Percentiles rank a stretch among this genome's conserved stretches.
Evolutionary conservation across 1,140 invertebrate species (phyloP).

Genomic region (Xylocopa sonorina): DNA sequence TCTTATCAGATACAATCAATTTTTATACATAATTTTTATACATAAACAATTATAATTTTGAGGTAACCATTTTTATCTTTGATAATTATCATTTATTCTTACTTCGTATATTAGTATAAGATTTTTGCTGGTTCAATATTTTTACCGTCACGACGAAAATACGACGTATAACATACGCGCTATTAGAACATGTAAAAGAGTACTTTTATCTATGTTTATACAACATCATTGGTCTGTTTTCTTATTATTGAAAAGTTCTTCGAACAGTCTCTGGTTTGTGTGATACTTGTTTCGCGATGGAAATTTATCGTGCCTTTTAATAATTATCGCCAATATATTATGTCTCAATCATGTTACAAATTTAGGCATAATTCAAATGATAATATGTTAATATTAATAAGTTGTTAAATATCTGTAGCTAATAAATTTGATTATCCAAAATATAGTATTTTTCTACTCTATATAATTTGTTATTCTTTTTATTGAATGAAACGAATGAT

Average conservation of each 20-base stretch:
- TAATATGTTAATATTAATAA: neutral
- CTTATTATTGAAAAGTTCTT: neutral
- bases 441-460: neutral
- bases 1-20: neutral
- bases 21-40: neutral
- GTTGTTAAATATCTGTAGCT: conserved; percentile 2
- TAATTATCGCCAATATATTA: no score
- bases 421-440: conserved; percentile 6
- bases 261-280: no score
- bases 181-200: neutral
- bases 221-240: neutral
- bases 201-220: neutral
- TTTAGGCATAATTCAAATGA: neutral
- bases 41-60: neutral
- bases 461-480: neutral
- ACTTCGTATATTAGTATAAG: neutral
- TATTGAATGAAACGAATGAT: no score
- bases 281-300: neutral
- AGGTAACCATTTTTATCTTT: neutral
- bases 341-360: neutral
- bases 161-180: no score
- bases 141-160: neutral
- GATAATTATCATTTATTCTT: no score
- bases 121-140: neutral
- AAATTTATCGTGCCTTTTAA: no score